Evolutionary conservation across 2,888 invertebrate species (phyloP), one percentile per base, ranked within the genome.

Genomic region (Scaptomyza cyrtandrae): DNA sequence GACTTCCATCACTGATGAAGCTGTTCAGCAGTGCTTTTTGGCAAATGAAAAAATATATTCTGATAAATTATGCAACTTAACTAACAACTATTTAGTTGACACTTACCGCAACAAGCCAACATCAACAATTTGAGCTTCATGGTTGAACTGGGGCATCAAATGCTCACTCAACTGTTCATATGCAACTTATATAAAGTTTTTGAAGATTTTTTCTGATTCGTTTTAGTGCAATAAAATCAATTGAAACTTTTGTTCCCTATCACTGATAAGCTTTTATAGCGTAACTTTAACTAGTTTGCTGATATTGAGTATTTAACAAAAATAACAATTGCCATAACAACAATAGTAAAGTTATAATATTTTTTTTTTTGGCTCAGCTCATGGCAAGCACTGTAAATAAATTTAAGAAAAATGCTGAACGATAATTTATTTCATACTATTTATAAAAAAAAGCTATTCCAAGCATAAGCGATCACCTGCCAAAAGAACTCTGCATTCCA

Each of bases 111-210:
- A 16, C 24, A 39, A 37, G 2, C 19, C 13, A 61, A 6, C 1
- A 58, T 2, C 29, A 60, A 50, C 14, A 13, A 19, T 14, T 46
- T 13, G 14, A 74, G 37, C 46, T 59, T 64, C 75, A 74, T 74
- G 35, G 48, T 61, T 14, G 35, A 19, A 24, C 35, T 27, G 52
- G 31, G 4, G 1, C 46, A 35, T 46, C 46, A 55, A 71, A 68
- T 67, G 68, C 27, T 48, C 10, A 27, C 1, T 37, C 10, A 33
- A 16, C 31, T 56, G 44, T 35, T 46, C 31, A 11, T 11, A 7
- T 13, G 2, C 5, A 24, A 19, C 29, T 68, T 62, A 49, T 73
- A 73, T 60, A 45, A 19, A n/a, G 41, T 53, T 50, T 61, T 39
- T 0, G 43, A 41, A n/a, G 16, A 41, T 27, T 35, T 29, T 60